Base-by-base conservation (phyloP, 1,140 invertebrate genomes). In the Leptinotarsa texana region DNA sequence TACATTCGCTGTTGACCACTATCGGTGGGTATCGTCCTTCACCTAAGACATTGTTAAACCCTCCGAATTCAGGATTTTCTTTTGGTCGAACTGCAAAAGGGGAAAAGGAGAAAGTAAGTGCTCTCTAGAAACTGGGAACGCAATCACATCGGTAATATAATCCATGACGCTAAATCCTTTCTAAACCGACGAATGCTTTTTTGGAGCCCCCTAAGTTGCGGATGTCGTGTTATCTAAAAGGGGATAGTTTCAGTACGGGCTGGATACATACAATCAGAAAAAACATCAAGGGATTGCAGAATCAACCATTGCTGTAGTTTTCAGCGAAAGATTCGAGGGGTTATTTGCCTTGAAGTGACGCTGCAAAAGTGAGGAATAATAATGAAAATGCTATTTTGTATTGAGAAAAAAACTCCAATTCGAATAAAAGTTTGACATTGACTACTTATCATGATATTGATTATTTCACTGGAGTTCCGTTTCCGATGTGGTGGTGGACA, bases 21-120 rank as follows among this genome's bases (percentile, higher is more conserved):
- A 42, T 42, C 33, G n/a, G 5, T 13, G 51, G 73, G 86, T 86
- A 75, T 90, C 89, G 62, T 89, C 89, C 71, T 89, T 86, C 78
- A 83, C 86, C 82, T 88, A 89, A 83, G 85, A 88, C 76, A 80
- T 86, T 82, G 76, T 75, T 51, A 89, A 87, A 72, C 87, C 87
- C 74, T 86, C 85, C 51, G 82, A 90, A 89, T 62, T 87, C 80
- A 22, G 89, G 89, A 73, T 89, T 86, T 81, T 85, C 85, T 76
- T 87, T 85, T 72, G 89, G 89, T 83, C 90, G 85, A 18, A 88
- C 89, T 90, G 80, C 21, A 85, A 85, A 78, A 72, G 63, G 62
- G 69, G 66, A 75, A 72, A 72, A 68, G 74, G 74, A 75, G 70
- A 75, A 62, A 51, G 69, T 75, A 72, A 75, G 69, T 75, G 63